These are phyloP conservation scores for Bombus confusus DNA, from an alignment of 1,140 invertebrate genomes.

Conservation along the genomic window DNA sequence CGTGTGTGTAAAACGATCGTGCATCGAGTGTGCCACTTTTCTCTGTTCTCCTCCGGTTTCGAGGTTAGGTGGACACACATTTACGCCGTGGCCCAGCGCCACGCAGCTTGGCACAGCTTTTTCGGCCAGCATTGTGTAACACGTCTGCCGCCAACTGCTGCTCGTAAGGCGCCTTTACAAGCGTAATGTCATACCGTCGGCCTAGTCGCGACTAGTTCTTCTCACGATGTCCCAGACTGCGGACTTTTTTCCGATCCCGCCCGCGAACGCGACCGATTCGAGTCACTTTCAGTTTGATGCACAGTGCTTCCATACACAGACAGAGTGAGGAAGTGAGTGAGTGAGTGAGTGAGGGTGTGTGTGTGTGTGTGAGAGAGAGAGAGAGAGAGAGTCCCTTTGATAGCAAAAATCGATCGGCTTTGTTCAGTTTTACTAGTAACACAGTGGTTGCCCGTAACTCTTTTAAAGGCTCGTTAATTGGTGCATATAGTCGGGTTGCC, in stretches of 20 bases:
- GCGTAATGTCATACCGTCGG: slow-evolving; percentile 46
- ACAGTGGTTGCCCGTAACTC: neutral
- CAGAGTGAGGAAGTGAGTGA: neutral
- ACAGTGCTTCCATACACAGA: slow-evolving; percentile 27
- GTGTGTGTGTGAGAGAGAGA: too few relatives aligned
- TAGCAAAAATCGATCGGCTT: neutral
- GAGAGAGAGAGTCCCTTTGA: neutral
- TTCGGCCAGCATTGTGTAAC: slow-evolving; percentile 76
- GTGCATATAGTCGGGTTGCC: neutral
- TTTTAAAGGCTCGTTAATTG: neutral
- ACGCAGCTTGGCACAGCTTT: slow-evolving; percentile 75
- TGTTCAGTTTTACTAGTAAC: neutral
- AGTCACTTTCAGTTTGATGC: slow-evolving; percentile 1
- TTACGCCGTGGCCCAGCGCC: slow-evolving; percentile 69
- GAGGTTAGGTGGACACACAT: slow-evolving; percentile 57
- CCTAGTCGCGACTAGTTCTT: slow-evolving; percentile 62
- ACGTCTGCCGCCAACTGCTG: slow-evolving; percentile 24
- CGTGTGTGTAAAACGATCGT: neutral
- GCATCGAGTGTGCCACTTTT: slow-evolving; percentile 20
- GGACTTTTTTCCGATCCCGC: slow-evolving; percentile 26
- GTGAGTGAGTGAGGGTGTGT: too few relatives aligned
- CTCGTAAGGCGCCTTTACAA: slow-evolving; percentile 33
- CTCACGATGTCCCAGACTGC: slow-evolving; percentile 36
- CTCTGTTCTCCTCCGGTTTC: slow-evolving; percentile 36
- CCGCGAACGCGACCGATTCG: slow-evolving; percentile 3